These are phyloP conservation scores for Drosophila gaucha DNA, from an alignment of 2,888 invertebrate genomes.

Conservation along the genomic window DNA sequence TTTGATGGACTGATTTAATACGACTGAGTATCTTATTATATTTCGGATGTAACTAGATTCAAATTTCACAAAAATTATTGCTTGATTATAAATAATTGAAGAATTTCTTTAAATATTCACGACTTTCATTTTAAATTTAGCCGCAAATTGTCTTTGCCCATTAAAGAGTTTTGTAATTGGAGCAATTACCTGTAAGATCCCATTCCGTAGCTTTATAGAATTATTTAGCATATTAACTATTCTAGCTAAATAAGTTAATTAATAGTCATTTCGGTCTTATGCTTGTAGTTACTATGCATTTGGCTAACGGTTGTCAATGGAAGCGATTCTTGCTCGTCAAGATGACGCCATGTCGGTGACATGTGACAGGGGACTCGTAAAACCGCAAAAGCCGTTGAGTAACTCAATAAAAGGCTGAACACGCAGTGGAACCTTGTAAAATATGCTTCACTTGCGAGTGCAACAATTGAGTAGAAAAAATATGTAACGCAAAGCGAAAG, in stretches of 20 bases:
- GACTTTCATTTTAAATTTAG: neutral
- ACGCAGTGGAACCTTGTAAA: conserved; percentile 37
- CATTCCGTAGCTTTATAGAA: no score
- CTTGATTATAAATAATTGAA: neutral
- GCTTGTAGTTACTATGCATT: conserved; percentile 16
- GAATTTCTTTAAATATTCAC: no score
- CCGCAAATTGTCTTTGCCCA: neutral
- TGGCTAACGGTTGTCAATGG: conserved; percentile 9
- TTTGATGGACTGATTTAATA: no score
- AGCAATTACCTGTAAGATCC: no score
- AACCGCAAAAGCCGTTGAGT: conserved; percentile 56
- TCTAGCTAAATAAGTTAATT: neutral
- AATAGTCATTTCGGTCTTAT: neutral
- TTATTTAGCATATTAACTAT: neutral
- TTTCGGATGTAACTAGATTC: no score
- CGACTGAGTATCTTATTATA: no score
- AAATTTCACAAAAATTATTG: neutral
- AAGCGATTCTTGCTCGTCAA: conserved; percentile 34
- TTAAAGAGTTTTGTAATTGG: no score
- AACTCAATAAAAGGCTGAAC: conserved; percentile 57
- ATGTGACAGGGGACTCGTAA: conserved; percentile 51
- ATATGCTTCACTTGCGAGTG: conserved; percentile 48
- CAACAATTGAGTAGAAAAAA: conserved; percentile 45
- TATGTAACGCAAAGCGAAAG: conserved; percentile 10
- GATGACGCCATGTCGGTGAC: conserved; percentile 60